These are phyloP conservation scores for Medauroidea extradentata DNA, from an alignment of 1,140 invertebrate genomes.

Conservation along the genomic window DNA sequence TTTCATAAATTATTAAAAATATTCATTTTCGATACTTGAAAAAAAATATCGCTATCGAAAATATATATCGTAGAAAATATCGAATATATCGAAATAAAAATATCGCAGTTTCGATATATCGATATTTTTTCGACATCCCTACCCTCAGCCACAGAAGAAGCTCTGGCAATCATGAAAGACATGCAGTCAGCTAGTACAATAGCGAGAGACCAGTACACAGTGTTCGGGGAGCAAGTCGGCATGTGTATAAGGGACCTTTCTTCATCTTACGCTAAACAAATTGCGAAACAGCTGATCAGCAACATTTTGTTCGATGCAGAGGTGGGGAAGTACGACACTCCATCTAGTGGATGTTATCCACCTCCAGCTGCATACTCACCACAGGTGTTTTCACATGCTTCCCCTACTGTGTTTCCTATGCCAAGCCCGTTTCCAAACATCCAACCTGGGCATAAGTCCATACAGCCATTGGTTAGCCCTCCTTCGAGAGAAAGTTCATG, in stretches of 20 bases:
- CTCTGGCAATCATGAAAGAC: conserved; percentile 6
- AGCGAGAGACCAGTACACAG: conserved; percentile 1
- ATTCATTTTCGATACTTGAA: too few relatives aligned
- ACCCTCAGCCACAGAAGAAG: too few relatives aligned
- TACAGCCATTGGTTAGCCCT: background rate
- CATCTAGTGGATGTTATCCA: background rate
- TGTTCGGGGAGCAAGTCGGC: conserved; percentile 4
- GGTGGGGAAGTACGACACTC: conserved; percentile 3
- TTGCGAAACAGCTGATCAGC: conserved; percentile 1
- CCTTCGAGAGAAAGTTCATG: too few relatives aligned
- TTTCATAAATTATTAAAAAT: too few relatives aligned
- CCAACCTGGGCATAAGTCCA: background rate
- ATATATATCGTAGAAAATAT: too few relatives aligned
- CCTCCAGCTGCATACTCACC: background rate
- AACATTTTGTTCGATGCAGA: conserved; percentile 1
- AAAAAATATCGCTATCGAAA: too few relatives aligned
- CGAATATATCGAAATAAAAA: too few relatives aligned
- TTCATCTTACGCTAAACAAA: background rate
- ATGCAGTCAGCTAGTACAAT: background rate
- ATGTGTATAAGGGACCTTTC: conserved; percentile 3
- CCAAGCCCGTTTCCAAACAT: background rate
- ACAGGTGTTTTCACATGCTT: background rate
- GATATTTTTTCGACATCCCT: too few relatives aligned
- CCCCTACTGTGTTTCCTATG: background rate
- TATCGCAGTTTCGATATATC: too few relatives aligned